A percentile compares a stretch with the other conserved stretches of the same genome.
Conservation (phyloP, 2,113 vertebrate species). For the Myotis yumanensis region DNA sequence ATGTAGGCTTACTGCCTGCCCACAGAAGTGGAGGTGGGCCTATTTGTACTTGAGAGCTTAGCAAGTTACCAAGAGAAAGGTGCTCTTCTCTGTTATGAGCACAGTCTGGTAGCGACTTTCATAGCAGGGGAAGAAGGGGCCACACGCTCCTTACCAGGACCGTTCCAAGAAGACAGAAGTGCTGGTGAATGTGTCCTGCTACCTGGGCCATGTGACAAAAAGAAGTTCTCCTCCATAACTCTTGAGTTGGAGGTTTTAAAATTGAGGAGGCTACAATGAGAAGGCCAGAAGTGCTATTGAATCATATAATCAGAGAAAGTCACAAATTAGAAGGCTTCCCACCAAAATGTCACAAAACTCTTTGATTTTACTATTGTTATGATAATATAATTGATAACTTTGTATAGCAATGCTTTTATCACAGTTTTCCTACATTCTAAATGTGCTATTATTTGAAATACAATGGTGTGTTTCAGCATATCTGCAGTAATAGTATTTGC, state of each 20-base stretch:
- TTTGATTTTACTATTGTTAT: slow-evolving; percentile 14
- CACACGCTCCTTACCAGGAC: neutral
- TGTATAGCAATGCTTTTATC: neutral
- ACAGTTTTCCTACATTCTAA: neutral
- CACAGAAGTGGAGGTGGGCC: neutral
- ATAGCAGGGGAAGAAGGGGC: fast-evolving
- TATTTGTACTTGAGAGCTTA: neutral
- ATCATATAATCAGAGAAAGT: neutral
- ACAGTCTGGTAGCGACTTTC: neutral
- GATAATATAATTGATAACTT: neutral
- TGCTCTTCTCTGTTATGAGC: neutral
- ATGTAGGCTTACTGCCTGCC: neutral
- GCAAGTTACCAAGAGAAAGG: neutral
- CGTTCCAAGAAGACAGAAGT: neutral
- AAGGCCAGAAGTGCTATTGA: neutral
- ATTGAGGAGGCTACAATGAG: neutral
- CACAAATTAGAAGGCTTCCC: neutral
- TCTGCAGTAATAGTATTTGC: neutral
- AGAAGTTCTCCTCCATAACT: neutral
- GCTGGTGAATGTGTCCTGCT: neutral
- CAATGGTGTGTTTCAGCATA: neutral
- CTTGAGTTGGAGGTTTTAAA: slow-evolving; percentile 12
- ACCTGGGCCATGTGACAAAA: neutral
- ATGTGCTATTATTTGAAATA: neutral
- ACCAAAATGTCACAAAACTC: neutral